A percentile compares a stretch with the other conserved stretches of the same genome.
Conservation (phyloP, 37 sponge, comb jelly and placozoan genomes). For the Tethya wilhelma region DNA sequence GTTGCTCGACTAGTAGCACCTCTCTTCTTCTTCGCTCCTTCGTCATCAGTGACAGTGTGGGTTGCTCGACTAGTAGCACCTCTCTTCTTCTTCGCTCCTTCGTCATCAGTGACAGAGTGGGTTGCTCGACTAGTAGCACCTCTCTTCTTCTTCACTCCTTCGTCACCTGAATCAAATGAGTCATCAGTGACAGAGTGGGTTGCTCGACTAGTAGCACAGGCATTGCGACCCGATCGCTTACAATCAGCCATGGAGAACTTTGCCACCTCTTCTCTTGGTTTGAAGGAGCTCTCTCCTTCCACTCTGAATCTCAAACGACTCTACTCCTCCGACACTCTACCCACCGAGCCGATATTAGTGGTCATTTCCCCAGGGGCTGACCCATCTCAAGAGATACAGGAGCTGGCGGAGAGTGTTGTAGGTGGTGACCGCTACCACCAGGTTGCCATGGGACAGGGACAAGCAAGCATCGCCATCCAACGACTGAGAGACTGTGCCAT, state of each 20-base stretch:
- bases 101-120: no score
- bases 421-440: conserved; percentile 88
- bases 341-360: conserved; percentile 83
- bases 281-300: conserved; percentile 83
- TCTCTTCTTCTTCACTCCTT: no score
- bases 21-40: no score
- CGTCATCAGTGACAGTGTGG: no score
- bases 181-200: no score
- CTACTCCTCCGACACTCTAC: conserved; percentile 67
- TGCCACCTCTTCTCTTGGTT: conserved; percentile 64
- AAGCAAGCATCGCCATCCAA: conserved; percentile 81
- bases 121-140: no score
- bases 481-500: conserved; percentile 82
- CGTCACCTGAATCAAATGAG: no score
- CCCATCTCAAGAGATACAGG: conserved; percentile 97
- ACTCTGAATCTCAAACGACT: conserved; percentile 80
- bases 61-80: no score
- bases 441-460: conserved; percentile 99
- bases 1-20: no score
- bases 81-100: no score
- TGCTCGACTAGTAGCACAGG: conserved; percentile 87
- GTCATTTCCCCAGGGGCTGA: conserved; percentile 97
- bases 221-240: conserved; percentile 95
- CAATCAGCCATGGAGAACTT: conserved; percentile 90
- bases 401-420: conserved; percentile 79